Conservation (phyloP, 2,113 vertebrate genomes). For the Numida meleagris region DNA sequence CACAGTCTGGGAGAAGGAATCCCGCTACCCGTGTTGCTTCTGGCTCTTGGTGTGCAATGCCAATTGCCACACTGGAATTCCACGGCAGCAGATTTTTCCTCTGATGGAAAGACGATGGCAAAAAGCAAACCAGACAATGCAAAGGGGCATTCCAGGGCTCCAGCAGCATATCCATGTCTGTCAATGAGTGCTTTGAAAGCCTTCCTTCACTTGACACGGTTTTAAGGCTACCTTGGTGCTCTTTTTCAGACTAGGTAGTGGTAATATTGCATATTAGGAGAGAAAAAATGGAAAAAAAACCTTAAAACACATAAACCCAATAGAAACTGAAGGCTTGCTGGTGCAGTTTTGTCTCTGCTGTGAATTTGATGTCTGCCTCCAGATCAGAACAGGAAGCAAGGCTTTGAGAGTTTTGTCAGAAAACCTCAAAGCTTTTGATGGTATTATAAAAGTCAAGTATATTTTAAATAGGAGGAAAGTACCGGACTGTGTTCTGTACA, state of each 20-base stretch:
- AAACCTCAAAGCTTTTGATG: slow-evolving; percentile 79
- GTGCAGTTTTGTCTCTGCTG: not conserved
- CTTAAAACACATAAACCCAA: not conserved
- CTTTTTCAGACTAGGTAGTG: not conserved
- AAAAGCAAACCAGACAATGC: not conserved
- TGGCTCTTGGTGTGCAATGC: not conserved
- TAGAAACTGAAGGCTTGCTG: not conserved
- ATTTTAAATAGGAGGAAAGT: slow-evolving; percentile 64
- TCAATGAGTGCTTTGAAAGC: not conserved
- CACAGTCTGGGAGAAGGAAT: not conserved
- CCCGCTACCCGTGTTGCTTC: not conserved
- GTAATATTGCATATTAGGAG: not conserved
- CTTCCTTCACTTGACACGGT: not conserved
- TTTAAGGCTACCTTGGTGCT: not conserved
- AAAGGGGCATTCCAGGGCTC: not conserved
- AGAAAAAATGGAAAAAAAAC: not conserved
- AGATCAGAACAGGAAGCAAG: slow-evolving; percentile 62
- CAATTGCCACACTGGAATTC: not conserved
- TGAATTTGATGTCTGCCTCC: slow-evolving; percentile 13
- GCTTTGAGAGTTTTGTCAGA: slow-evolving; percentile 72
- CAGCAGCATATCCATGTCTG: not conserved
- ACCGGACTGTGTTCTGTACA: slow-evolving; percentile 64
- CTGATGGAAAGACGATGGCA: not conserved
- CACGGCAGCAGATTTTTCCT: not conserved
- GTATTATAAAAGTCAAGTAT: slow-evolving; percentile 76